Base-by-base conservation (phyloP, 2,888 invertebrate genomes). In the Sussaba pulchella region DNA sequence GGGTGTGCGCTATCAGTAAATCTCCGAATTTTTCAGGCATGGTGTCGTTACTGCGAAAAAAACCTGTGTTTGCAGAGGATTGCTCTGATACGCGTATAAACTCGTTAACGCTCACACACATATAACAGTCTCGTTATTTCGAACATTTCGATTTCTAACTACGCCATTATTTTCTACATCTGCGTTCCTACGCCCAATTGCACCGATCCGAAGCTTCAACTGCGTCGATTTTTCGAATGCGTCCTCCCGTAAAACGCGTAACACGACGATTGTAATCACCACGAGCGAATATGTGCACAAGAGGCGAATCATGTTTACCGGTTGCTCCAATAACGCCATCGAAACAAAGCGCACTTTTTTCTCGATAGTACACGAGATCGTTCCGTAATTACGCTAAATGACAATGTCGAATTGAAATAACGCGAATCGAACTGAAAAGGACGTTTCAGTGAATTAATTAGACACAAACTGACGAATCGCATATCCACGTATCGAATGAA, bases 81-180 rank as follows among this genome's bases (percentile, higher is more conserved):
- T 47, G 47, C 19, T 19, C 1, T 47, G 8, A 3, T 47, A 19
- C 12, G 10, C 19, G 19, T 19, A 26, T 12, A 54, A 24, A 9
- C 0, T 31, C 12, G 57, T 59, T 59, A 10, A 10, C 31, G 17
- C 9, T 3, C 17, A 39, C 36, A 36, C n/a, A n/a, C n/a, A n/a
- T 26, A 45, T 26, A 1, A 1, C 24, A 26, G 8, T 45, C n/a
- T 63, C 63, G 26, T 43, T 63, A 43, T 43, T n/a, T 63, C 63
- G 26, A 63, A 6, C 63, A 26, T 12, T 43, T 63, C 45, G 45
- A 63, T 63, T 63, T 14, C 45, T 9, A 45, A 63, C 45, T 43
- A 14, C 24, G 63, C 43, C 45, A 26, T 63, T 45, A 45, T 19
- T 14, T 63, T 12, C 61, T 41, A 8, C 24, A 8, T 26, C 14